phyloP scores from a whole-genome alignment of 2,113 vertebrate genomes.

The Halichoerus grypus region DNA sequence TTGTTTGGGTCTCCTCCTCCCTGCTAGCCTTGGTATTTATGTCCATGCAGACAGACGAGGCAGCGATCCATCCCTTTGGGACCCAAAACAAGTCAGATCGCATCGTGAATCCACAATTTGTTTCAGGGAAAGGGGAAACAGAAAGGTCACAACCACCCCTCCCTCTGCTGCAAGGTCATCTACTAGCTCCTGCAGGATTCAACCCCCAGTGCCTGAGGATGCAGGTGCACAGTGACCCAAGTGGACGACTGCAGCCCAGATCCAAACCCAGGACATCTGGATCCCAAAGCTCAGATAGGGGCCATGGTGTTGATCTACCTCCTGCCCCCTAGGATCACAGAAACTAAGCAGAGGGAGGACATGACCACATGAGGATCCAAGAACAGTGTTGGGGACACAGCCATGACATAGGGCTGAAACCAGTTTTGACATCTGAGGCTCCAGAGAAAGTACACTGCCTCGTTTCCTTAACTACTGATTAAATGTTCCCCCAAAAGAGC shows the following conservation, averaged over 20 bases:
- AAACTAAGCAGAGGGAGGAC: not conserved
- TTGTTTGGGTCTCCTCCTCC: not conserved
- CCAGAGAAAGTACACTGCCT: not conserved
- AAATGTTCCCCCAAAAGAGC: not conserved
- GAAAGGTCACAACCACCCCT: not conserved
- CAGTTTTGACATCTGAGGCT: too few species aligned
- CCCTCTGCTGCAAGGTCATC: not conserved
- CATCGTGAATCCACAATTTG: not conserved
- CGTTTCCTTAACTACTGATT: accelerated
- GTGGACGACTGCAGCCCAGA: not conserved
- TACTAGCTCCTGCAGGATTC: not conserved
- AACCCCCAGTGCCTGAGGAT: not conserved
- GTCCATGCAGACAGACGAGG: not conserved
- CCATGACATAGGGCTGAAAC: accelerated
- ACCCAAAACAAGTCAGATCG: not conserved
- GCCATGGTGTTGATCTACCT: not conserved
- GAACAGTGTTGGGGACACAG: accelerated
- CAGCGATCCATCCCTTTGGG: not conserved
- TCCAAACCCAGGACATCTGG: accelerated
- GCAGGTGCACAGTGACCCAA: not conserved
- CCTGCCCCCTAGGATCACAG: not conserved
- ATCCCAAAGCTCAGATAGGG: too few species aligned
- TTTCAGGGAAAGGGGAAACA: not conserved
- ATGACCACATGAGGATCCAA: accelerated
- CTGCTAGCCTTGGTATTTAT: not conserved